Evolutionary conservation across 1,140 invertebrate species (phyloP), one percentile per base, ranked within the genome.

Genomic region (Drosophila watanabei): DNA sequence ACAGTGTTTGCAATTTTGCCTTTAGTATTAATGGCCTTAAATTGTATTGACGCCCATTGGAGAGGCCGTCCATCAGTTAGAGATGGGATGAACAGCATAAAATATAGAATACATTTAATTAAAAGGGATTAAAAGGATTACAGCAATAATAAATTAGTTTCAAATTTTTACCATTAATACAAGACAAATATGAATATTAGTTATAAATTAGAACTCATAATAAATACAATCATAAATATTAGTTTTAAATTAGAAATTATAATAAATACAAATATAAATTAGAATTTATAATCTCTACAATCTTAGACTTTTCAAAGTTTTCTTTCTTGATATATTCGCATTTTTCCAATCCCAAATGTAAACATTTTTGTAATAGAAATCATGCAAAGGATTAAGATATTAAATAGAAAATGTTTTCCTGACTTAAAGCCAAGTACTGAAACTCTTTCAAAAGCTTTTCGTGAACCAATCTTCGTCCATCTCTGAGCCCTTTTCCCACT

Each of bases 1-100:
- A 88, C 86, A 89, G 70, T 90, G 86, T 90, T 89, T 89, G 85
- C 85, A 90, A 85, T 90, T 89, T 89, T 73, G 77, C 79, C 82
- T 89, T 85, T 89, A 82, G 75, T 85, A 82, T 86, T 89, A 82
- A 90, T 90, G 82, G 85, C 75, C 85, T 89, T 86, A 85, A 90
- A 90, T 89, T 85, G 86, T 90, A 85, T 90, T 89, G 82, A 90
- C 70, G 84, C 61, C 73, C 66, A 72, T 71, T 73, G 10, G 66
- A 73, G 45, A 71, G 66, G 45, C 52, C 45, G 49, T 60, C 54
- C 32, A 18, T 71, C 37, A n/a, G 20, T 24, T 79, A 79, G 65
- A 32, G 66, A 79, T 71, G 76, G 39, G 4, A 62, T 16, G 41
- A 43, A 11, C 6, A 24, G 24, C 24, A 24, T 24, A 24, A 24